phyloP scores from a whole-genome alignment of 1,140 invertebrate species.

The Ectropis grisescens region DNA sequence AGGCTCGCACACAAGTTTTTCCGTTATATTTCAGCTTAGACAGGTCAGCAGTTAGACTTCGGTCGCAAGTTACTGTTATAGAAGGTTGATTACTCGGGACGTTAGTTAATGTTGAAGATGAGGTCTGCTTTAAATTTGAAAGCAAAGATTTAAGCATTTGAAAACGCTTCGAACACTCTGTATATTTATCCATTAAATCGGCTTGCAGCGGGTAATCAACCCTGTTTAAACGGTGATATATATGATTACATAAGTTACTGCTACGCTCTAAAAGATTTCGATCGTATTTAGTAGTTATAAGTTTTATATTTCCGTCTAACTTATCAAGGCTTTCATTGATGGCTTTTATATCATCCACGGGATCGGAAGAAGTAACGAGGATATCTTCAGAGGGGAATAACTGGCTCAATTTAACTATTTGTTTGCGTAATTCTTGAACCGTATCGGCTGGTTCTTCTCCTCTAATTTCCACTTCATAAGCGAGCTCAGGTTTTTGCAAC shows the following conservation, averaged over 20 bases:
- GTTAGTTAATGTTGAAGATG: background rate
- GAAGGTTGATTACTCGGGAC: too few species aligned
- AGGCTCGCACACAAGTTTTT: constrained; percentile 18
- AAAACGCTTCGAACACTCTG: background rate
- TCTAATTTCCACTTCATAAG: background rate
- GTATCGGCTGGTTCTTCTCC: background rate
- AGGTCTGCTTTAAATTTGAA: background rate
- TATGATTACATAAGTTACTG: background rate
- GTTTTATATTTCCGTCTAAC: background rate
- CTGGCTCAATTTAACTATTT: constrained; percentile 2
- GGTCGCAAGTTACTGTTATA: constrained; percentile 14
- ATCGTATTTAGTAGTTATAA: background rate
- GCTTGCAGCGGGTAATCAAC: background rate
- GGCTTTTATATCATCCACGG: background rate
- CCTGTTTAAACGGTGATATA: constrained; percentile 2
- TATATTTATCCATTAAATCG: too few species aligned
- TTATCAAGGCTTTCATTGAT: background rate
- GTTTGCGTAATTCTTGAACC: constrained; percentile 3
- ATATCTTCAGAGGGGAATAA: constrained; percentile 4
- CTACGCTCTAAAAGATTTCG: background rate
- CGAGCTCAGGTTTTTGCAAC: background rate
- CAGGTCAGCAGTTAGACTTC: constrained; percentile 3
- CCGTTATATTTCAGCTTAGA: constrained; percentile 18
- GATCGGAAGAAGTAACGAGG: background rate
- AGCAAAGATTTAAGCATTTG: background rate